Evolutionary conservation across 1,140 invertebrate genomes (phyloP).

Genomic region (Hormaphis cornu): DNA sequence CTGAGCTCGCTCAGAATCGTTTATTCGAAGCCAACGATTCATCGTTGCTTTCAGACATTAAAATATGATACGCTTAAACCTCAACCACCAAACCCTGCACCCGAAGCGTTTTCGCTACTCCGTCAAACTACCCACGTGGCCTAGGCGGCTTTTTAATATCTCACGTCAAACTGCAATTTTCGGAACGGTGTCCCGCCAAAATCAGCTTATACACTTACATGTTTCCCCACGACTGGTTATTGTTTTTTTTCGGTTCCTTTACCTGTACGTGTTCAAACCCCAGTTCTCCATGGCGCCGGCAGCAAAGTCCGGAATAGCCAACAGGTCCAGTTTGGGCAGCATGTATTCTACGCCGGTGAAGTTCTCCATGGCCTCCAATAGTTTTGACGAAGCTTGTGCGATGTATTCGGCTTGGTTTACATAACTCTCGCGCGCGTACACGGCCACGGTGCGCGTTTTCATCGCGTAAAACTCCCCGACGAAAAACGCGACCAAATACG

Average conservation of each 20-base stretch:
- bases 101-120: no score
- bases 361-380: slow-evolving; percentile 36
- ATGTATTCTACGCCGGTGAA: slow-evolving; percentile 35
- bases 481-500: slow-evolving; percentile 63
- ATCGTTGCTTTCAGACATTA: no score
- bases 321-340: slow-evolving; percentile 50
- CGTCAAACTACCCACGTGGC: no score
- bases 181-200: no score
- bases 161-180: no score
- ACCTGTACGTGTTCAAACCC: slow-evolving; percentile 55
- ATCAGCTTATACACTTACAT: no score
- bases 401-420: slow-evolving; percentile 42
- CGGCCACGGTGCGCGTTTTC: neutral
- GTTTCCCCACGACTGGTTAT: no score
- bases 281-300: slow-evolving; percentile 82
- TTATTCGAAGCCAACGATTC: no score
- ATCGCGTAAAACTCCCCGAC: slow-evolving; percentile 53
- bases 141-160: no score
- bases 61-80: no score
- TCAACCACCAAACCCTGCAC: no score
- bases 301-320: slow-evolving; percentile 64
- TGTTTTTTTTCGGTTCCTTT: neutral
- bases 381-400: slow-evolving; percentile 43
- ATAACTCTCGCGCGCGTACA: neutral
- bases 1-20: no score